phyloP scores from a whole-genome alignment of 1,140 invertebrate genomes.

The Drosophila grimshawi region DNA sequence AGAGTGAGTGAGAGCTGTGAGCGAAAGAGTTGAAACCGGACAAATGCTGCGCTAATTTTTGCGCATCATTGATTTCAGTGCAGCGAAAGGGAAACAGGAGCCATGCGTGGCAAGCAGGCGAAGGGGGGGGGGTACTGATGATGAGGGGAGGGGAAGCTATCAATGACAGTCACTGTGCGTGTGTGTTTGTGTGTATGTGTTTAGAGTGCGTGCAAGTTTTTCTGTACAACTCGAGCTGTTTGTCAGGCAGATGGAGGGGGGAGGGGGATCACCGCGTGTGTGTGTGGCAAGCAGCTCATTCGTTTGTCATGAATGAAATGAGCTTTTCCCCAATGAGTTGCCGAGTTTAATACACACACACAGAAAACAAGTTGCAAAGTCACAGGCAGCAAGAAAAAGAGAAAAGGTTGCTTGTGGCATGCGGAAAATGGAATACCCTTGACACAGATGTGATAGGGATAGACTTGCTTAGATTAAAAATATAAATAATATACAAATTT shows the following conservation, averaged over 20 bases:
- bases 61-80: conserved; percentile 69
- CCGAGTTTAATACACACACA: conserved; percentile 3
- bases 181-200: conserved; percentile 10
- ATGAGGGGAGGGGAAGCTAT: conserved; percentile 35
- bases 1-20: background rate
- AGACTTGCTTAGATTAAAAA: no score
- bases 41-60: conserved; percentile 74
- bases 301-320: conserved; percentile 71
- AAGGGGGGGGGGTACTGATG: background rate
- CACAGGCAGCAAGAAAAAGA: conserved; percentile 5
- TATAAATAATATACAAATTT: no score
- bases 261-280: background rate
- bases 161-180: conserved; percentile 61
- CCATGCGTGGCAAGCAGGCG: background rate
- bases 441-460: background rate
- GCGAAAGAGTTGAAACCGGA: conserved; percentile 13
- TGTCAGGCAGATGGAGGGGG: background rate
- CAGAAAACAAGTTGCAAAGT: conserved; percentile 4
- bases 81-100: conserved; percentile 7
- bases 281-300: conserved; percentile 8
- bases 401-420: background rate
- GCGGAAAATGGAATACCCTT: conserved; percentile 3
- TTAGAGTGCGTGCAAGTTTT: no score
- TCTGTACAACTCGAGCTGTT: background rate
- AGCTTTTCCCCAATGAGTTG: conserved; percentile 41